A percentile compares a stretch with the other conserved stretches of the same genome.
phyloP scores from a whole-genome alignment of 2,113 vertebrate genomes.

The Psophia crepitans region DNA sequence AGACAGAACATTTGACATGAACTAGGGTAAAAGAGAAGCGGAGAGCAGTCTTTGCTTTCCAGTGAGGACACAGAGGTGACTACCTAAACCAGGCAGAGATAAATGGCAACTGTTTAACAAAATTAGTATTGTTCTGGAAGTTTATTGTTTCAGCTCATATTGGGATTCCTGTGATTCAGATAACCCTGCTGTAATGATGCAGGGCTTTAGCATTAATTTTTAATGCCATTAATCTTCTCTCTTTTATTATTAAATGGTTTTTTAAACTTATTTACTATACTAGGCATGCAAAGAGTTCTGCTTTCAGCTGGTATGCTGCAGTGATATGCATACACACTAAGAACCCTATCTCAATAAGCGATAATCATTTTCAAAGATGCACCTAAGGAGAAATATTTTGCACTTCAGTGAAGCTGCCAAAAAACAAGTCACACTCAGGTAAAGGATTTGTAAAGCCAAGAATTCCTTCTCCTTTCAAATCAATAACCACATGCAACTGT shows the following conservation, averaged over 20 bases:
- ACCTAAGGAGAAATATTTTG: not conserved
- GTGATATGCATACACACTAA: not conserved
- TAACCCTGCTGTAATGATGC: not conserved
- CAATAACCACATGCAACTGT: not conserved
- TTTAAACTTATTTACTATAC: not conserved
- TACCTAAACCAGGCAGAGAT: not conserved
- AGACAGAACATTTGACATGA: not conserved
- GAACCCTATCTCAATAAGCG: not conserved
- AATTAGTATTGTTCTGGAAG: not conserved
- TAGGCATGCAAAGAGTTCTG: not conserved
- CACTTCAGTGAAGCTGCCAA: not conserved
- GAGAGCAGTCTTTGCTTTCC: not conserved
- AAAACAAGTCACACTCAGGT: not conserved
- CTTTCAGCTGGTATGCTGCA: not conserved
- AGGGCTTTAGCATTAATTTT: not conserved
- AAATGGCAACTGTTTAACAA: not conserved
- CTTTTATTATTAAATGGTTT: not conserved
- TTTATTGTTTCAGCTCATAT: not conserved
- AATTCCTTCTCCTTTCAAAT: not conserved
- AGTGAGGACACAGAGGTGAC: not conserved
- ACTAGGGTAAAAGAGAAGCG: not conserved
- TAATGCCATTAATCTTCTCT: not conserved
- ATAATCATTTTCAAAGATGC: not conserved
- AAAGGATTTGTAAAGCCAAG: not conserved
- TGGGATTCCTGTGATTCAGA: not conserved